Evolutionary conservation across 2,113 vertebrate species (phyloP), one percentile per base, ranked within the genome.

Genomic region (Bufo bufo): DNA sequence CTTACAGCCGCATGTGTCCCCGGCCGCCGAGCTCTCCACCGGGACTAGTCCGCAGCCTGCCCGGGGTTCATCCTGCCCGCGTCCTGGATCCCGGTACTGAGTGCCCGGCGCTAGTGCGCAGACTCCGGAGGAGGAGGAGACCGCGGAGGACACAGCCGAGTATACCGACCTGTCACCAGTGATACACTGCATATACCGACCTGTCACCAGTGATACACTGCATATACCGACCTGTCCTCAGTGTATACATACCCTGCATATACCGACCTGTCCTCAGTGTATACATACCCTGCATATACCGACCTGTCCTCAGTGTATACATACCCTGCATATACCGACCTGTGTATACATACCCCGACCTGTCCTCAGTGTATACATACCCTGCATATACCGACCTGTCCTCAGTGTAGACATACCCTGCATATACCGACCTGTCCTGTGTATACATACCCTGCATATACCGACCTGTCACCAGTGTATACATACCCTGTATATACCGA

Each of bases 1-100:
- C 56, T 86, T 74, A 86, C 47, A 49, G 72, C 71, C 85, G 2
- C 85, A 78, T 77, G 49, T 69, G 75, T 23, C 75, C 74, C 16
- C 17, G 75, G 75, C 49, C 11, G 6, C 20, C 52, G 43, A 43
- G 23, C 50, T 56, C 71, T 49, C 14, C 59, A 45, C 65, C 69
- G 33, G 84, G 72, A 45, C 56, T 61, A 74, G n/a, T 20, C 14
- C 16, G 23, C 63, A 20, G 19, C 54, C n/a, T 20, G 61, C 50
- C 59, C 20, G 43, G 59, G 56, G 47, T 19, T 83, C 81, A 66
- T n/a, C 58, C 59, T n/a, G 56, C 65, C 65, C 20, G 63, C 63
- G 16, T 43, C 81, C 59, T 20, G 69, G 1, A 13, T 66, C 63
- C 69, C 65, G 65, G 65, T 33, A 11, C 63, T 66, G 49, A 16